Base-by-base conservation (phyloP, 1,140 invertebrate species). In the Rhagoletis pomonella region DNA sequence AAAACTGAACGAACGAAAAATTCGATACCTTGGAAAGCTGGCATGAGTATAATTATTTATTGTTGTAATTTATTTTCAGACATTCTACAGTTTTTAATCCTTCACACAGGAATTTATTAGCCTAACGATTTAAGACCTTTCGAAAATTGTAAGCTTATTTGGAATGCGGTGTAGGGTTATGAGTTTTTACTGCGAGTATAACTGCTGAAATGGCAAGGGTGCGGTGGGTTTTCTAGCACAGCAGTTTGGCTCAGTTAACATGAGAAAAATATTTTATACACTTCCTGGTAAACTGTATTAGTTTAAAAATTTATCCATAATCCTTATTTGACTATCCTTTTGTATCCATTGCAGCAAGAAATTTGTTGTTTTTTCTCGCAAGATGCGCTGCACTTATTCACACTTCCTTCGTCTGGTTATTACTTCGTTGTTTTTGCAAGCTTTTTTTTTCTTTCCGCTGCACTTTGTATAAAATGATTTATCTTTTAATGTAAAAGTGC, bases 271-370 rank as follows among this genome's bases (percentile, higher is more conserved):
- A 10, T 55, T 47, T 59, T 62, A 86, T 86, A 86, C 85, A 64
- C 64, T 86, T 65, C 85, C 85, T 86, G 85, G 50, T n/a, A n/a
- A n/a, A 62, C 17, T 64, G 39, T 50, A 65, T 65, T 64, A n/a
- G 7, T 58, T 44, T 47, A 65, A 14, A 64, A 86, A 60, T 14
- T 12, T 81, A 2, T 55, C 17, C 47, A 55, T 19, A 55, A 29
- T 58, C 47, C n/a, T 81, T 55, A 55, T 19, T 29, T 5, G n/a
- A 29, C 55, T 58, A 55, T 81, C n/a, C 44, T 81, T 81, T 14
- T 29, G n/a, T 55, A 50, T 81, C 73, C 47, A 10, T 77, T 73
- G 29, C 14, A 19, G 5, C 62, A 55, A 55, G 50, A 55, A 67
- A 29, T 67, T 0, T 67, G 19, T 10, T 29, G 39, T 67, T 39